Conservation (phyloP, 2,113 vertebrate species). For the Notothenia coriiceps region DNA sequence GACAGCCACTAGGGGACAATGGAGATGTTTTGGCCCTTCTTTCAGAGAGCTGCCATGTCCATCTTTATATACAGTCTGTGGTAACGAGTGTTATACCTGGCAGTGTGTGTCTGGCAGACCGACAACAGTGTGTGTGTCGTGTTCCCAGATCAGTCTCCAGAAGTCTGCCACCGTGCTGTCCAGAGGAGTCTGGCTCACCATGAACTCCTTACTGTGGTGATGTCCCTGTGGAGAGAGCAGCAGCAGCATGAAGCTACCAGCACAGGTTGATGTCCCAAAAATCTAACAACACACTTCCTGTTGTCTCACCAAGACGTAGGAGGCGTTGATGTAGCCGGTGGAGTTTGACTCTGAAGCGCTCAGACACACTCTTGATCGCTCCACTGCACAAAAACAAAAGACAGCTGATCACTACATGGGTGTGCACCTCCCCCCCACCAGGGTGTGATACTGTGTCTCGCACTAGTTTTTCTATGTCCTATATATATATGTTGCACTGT, state of each 20-base stretch:
- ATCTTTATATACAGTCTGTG: neutral
- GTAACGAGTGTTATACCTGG: constrained; percentile 81
- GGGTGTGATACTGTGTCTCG: too few species aligned
- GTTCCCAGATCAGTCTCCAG: constrained; percentile 98
- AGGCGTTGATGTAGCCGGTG: constrained; percentile 96
- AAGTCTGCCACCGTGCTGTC: constrained; percentile 94
- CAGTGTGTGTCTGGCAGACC: constrained; percentile 90
- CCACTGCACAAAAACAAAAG: constrained; percentile 84
- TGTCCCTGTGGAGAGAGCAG: constrained; percentile 85
- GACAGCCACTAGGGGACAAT: too few species aligned
- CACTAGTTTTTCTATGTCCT: too few species aligned
- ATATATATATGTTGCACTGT: too few species aligned
- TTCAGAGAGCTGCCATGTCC: too few species aligned
- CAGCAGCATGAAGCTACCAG: neutral
- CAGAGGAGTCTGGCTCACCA: constrained; percentile 94
- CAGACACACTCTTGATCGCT: constrained; percentile 93
- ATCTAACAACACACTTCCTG: neutral
- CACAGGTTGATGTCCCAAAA: too few species aligned
- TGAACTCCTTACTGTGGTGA: constrained; percentile 91
- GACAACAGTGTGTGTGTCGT: constrained; percentile 90
- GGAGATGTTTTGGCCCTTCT: too few species aligned
- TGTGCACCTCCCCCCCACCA: too few species aligned
- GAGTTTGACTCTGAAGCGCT: constrained; percentile 87
- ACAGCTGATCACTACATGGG: neutral
- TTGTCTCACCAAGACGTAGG: constrained; percentile 92